A percentile compares a stretch with the other conserved stretches of the same genome.
Conservation (phyloP, 2,797 vertebrate genomes). For the Karalla daura region DNA sequence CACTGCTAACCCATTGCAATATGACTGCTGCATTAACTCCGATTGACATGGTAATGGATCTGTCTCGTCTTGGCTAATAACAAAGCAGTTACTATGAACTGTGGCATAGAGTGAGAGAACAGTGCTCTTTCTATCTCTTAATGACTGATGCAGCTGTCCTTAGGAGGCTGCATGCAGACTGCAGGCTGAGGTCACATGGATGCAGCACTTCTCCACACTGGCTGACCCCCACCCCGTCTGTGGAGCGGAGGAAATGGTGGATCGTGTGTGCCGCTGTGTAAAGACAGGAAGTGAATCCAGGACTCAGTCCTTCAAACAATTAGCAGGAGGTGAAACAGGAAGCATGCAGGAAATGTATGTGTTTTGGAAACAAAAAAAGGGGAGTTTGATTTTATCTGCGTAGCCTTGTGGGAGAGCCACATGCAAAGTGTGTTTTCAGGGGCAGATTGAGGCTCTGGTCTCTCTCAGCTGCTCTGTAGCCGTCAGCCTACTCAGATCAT, state of each 20-base stretch:
- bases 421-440: constrained; percentile 10
- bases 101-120: constrained; percentile 58
- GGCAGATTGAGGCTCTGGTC: not conserved
- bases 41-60: constrained; percentile 52
- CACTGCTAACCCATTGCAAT: not conserved
- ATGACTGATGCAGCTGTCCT: constrained; percentile 72
- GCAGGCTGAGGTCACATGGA: constrained; percentile 41
- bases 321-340: constrained; percentile 72
- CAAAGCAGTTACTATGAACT: constrained; percentile 74
- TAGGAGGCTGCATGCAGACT: constrained; percentile 37
- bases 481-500: constrained; percentile 20
- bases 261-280: constrained; percentile 51
- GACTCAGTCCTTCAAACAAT: constrained; percentile 66
- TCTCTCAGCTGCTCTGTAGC: constrained; percentile 4
- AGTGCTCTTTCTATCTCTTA: constrained; percentile 65
- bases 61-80: constrained; percentile 51
- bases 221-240: not conserved
- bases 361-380: constrained; percentile 62
- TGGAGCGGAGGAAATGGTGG: constrained; percentile 51
- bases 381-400: constrained; percentile 32
- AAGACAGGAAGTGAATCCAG: constrained; percentile 75
- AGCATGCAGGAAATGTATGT: constrained; percentile 73
- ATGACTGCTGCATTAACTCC: constrained; percentile 34
- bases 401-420: constrained; percentile 13
- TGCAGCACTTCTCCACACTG: constrained; percentile 20